Percentiles rank a stretch among this genome's conserved stretches.
Conservation (phyloP, 1,140 invertebrate genomes). For the Leguminivora glycinivorella region DNA sequence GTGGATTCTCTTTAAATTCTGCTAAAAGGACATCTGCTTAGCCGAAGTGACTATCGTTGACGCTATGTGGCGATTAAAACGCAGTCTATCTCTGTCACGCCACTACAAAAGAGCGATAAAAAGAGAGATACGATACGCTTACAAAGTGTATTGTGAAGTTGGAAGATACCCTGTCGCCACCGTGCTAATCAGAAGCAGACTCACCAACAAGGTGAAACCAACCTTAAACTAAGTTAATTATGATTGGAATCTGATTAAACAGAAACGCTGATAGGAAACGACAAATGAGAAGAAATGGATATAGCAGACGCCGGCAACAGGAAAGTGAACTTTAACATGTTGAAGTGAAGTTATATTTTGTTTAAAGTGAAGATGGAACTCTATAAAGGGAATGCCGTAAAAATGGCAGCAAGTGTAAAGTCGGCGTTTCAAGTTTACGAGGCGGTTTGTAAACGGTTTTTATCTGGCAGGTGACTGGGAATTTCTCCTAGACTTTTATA, state of each 20-base stretch:
- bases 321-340: background rate
- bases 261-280: background rate
- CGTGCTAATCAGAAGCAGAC: background rate
- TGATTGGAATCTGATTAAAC: background rate
- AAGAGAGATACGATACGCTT: too few species aligned
- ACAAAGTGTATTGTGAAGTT: too few species aligned
- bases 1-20: background rate
- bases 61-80: too few species aligned
- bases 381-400: constrained; percentile 54
- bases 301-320: background rate
- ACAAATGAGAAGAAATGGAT: background rate
- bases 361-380: constrained; percentile 32
- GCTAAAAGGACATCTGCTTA: background rate
- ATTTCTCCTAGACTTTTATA: constrained; percentile 24
- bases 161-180: too few species aligned
- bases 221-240: constrained; percentile 2
- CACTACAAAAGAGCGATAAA: too few species aligned
- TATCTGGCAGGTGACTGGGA: constrained; percentile 17
- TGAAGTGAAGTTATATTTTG: background rate
- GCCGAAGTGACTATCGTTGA: too few species aligned
- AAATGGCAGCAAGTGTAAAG: constrained; percentile 46
- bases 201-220: background rate
- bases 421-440: constrained; percentile 35
- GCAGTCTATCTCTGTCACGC: too few species aligned
- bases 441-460: constrained; percentile 29